Evolutionary conservation across 2,797 vertebrate species (phyloP).

Genomic region (Liparis tanakae): DNA sequence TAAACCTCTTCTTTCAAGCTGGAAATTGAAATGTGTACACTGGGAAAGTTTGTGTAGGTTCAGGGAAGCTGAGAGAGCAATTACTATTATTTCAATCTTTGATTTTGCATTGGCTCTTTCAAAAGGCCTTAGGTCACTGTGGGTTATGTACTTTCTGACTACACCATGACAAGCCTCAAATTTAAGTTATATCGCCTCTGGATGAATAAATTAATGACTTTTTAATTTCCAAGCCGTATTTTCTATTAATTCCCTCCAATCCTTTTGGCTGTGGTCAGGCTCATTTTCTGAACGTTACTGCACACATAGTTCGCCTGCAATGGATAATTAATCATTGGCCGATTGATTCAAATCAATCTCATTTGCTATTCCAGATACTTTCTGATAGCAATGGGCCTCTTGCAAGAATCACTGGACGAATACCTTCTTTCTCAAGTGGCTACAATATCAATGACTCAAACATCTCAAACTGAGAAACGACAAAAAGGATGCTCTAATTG

Average conservation of each 20-base stretch:
- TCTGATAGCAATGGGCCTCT: neutral
- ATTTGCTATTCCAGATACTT: neutral
- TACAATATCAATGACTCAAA: neutral
- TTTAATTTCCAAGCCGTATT: conserved; percentile 34
- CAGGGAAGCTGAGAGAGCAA: neutral
- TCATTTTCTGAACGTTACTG: conserved; percentile 34
- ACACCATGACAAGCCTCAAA: conserved; percentile 31
- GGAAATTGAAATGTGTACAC: conserved; percentile 43
- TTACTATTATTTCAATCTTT: conserved; percentile 4
- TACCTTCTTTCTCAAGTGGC: neutral
- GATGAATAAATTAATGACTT: conserved; percentile 45
- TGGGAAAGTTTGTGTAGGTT: conserved; percentile 12
- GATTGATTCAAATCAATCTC: conserved; percentile 30
- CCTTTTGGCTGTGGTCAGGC: conserved; percentile 29
- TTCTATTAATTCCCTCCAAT: conserved; percentile 37
- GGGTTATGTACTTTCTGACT: conserved; percentile 16
- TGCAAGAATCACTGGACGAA: neutral
- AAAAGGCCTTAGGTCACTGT: neutral
- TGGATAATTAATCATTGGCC: conserved; percentile 19
- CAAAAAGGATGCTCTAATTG: neutral
- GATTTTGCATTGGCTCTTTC: conserved; percentile 2
- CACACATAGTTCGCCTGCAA: neutral
- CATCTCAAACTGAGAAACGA: neutral
- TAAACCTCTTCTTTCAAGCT: conserved; percentile 48
- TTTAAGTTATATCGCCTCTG: conserved; percentile 37